Base-by-base conservation (phyloP, 2,797 vertebrate genomes). In the Chlorospingus flavigularis region DNA sequence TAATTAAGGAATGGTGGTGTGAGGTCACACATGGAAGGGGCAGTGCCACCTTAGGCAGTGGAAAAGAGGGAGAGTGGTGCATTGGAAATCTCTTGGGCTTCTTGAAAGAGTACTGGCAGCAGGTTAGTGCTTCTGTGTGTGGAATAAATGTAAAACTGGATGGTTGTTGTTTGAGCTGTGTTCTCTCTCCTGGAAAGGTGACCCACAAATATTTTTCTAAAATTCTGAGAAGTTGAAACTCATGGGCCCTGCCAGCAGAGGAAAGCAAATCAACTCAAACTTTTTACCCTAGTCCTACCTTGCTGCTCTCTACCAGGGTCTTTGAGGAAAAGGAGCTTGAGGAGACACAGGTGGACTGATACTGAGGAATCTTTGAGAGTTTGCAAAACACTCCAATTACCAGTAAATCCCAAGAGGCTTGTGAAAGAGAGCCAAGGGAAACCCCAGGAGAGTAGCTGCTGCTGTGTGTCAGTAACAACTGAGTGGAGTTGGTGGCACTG, bases 371-470 rank as follows among this genome's bases (percentile, higher is more conserved):
- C 78, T 95, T 81, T 92, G 70, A 94, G 92, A 91, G 88, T 92
- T 94, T 94, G 91, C 95, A 95, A 96, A 97, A 94, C 90, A 94
- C 90, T 97, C 89, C 94, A 92, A 92, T 97, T 96, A 94, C 94
- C 88, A 90, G 83, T 86, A 92, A 94, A 88, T 95, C 94, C 91
- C 91, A 76, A 81, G 73, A 67, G 53, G 57, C 39, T 71, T 76
- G 70, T 91, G 94, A 95, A 88, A 92, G 94, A 86, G 86, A 95
- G 79, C 60, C 77, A 71, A 79, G 91, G 70, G 62, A 94, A 96
- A 23, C 25, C 94, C 54, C 53, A 0, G 72, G 94, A 62, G 95
- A 90, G 61, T 13, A 79, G 65, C 90, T 95, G 83, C 63, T 94
- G 91, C 31, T 94, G 26, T 18, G 54, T 96, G 79, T 94, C 95